Evolutionary conservation across 2,113 vertebrate species (phyloP), one percentile per base, ranked within the genome.

Genomic region (Phainopepla nitens): DNA sequence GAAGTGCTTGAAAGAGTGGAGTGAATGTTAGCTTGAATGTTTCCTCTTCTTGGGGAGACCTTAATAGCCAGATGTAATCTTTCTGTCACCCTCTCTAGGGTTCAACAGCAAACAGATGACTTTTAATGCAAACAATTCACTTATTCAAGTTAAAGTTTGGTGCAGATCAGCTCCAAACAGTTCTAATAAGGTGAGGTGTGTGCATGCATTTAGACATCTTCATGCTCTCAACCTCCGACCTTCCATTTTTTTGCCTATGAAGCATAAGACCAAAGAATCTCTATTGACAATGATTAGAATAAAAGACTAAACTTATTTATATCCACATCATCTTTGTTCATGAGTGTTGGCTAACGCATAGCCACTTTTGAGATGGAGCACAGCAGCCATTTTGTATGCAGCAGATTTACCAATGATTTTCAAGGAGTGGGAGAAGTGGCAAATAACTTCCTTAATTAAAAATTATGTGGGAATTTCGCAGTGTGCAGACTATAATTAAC

Each of bases 381-480:
- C 33, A 86, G 64, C 58, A 94, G 76, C 68, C 93, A 95, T 96
- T 94, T 95, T 96, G 47, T 60, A 35, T 54, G 60, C 47, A 86
- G 35, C 41, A 87, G 25, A 90, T 56, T 47, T 64, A 80, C 47
- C 79, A 88, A 60, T 62, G 60, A 44, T 70, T 95, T 96, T 94
- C 76, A 86, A 65, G 53, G 64, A 93, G 60, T 89, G 47, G 73
- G 49, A 94, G 72, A 96, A 93, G 90, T 94, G 93, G 91, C 82
- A 93, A 96, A 95, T 87, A 93, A 83, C 92, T 95, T 94, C 60
- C 82, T 86, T 89, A 94, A 94, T 83, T 92, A 76, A 96, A 94
- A 92, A 95, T 95, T 96, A 95, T 57, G 82, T 96, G 88, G 93
- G 94, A 97, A 95, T 93, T 96, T 95, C 93, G 86, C 79, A 90